Evolutionary conservation across 2,113 vertebrate species (phyloP), one percentile per base, ranked within the genome.

Genomic region (Accipiter virgatus): DNA sequence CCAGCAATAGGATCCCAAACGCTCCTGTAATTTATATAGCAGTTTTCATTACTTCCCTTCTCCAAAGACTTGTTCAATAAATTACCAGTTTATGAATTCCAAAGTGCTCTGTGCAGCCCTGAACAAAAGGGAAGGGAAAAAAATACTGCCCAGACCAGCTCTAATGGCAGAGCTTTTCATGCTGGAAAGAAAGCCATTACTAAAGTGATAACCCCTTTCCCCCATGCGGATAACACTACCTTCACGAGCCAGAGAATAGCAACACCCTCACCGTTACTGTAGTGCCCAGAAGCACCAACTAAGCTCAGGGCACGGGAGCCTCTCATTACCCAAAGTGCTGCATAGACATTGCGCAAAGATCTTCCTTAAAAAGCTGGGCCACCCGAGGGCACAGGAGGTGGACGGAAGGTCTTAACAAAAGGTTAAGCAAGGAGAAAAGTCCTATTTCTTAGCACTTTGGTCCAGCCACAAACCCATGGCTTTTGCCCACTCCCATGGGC

Each of bases 31-130:
- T 97, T 98, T 96, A 96, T 97, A 96, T 20, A 8, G 95, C 71
- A 56, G 94, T 86, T 98, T 93, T 97, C 96, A 96, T 96, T 92
- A 75, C 97, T 97, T 95, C 93, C 94, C 95, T 97, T 90, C 97
- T 98, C 96, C 93, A 92, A 97, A 96, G 96, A 11, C 97, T 95
- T 93, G 92, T 93, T 97, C 97, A 92, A 96, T 97, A 97, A 97
- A 98, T 98, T 96, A 97, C 96, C 70, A 58, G 89, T 97, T 97
- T 97, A 98, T 97, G 97, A 95, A 98, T 98, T 97, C 93, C 77
- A 87, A 85, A 97, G 97, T 93, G 97, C 90, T 97, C 87, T 88
- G 86, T 1, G 8, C 87, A 92, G 87, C 81, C 8, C 63, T 55
- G 92, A 90, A 92, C 86, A 92, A 95, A 94, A 83, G 82, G 38